Conservation (phyloP, 2,113 vertebrate genomes). For the Geococcyx californianus region DNA sequence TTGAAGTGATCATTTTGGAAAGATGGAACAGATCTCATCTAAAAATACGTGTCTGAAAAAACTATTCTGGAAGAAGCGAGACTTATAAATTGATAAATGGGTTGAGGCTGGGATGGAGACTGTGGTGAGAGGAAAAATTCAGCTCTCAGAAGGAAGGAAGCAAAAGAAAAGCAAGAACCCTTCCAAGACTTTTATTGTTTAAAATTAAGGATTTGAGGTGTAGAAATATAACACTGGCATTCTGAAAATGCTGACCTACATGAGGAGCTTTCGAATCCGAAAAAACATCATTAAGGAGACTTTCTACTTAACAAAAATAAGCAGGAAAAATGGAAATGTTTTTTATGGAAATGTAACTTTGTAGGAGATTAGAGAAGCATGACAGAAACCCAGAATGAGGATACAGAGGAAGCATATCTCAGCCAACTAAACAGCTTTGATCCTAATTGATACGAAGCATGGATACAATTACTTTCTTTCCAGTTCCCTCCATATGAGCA, state of each 20-base stretch:
- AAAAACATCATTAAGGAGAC: slow-evolving; percentile 37
- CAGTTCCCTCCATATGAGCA: background rate
- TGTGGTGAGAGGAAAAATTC: slow-evolving; percentile 40
- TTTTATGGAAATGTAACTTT: slow-evolving; percentile 44
- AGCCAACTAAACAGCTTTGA: slow-evolving; percentile 11
- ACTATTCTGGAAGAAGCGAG: slow-evolving; percentile 49
- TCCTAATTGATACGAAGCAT: slow-evolving; percentile 36
- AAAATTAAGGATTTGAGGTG: slow-evolving; percentile 35
- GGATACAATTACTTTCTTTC: background rate
- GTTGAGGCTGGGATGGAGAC: slow-evolving; percentile 44
- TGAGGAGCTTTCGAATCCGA: slow-evolving; percentile 40
- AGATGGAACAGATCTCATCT: slow-evolving; percentile 61
- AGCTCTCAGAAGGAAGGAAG: slow-evolving; percentile 41
- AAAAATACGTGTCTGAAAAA: slow-evolving; percentile 63
- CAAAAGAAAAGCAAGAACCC: background rate
- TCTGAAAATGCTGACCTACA: slow-evolving; percentile 64
- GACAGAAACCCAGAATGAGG: slow-evolving; percentile 33
- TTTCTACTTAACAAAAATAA: slow-evolving; percentile 30
- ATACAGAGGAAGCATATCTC: slow-evolving; percentile 21
- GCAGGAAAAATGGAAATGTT: slow-evolving; percentile 28
- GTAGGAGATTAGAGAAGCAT: slow-evolving; percentile 47
- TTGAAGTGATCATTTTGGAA: slow-evolving; percentile 70
- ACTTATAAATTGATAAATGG: slow-evolving; percentile 62
- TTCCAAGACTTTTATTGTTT: slow-evolving; percentile 51
- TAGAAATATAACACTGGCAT: slow-evolving; percentile 2